Percentiles rank a stretch among this genome's conserved stretches.
phyloP scores from a whole-genome alignment of 1,140 invertebrate genomes.

The Charaxes varanes region DNA sequence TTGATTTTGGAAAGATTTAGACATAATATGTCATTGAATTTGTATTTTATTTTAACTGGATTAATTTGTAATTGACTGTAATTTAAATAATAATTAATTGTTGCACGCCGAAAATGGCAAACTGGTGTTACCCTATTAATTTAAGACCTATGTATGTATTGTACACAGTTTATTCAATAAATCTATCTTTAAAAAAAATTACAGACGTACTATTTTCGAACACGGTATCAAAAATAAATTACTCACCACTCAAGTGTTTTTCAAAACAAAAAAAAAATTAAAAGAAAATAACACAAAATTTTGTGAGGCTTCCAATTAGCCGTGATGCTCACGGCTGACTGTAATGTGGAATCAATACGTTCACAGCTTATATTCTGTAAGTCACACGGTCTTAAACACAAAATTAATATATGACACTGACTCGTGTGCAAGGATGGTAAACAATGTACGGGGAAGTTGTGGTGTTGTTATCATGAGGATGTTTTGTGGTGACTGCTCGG shows the following conservation, averaged over 20 bases:
- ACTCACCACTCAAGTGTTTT: neutral
- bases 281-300: neutral
- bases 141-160: no score
- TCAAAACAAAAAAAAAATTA: neutral
- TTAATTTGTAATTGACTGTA: no score
- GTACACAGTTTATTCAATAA: no score
- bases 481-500: constrained; percentile 3
- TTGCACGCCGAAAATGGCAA: no score
- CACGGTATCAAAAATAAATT: neutral
- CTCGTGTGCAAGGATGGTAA: constrained; percentile 2
- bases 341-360: neutral
- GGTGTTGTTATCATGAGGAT: constrained; percentile 1
- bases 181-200: neutral
- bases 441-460: constrained; percentile 5
- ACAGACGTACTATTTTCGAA: no score
- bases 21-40: neutral
- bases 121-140: no score
- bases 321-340: constrained; percentile 21
- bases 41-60: no score
- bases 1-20: no score
- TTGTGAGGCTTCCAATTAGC: constrained; percentile 11
- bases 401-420: neutral
- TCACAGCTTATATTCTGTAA: neutral
- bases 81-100: no score
- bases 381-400: neutral